phyloP scores from a whole-genome alignment of 2,888 invertebrate genomes.

The Xiphydria camelus region DNA sequence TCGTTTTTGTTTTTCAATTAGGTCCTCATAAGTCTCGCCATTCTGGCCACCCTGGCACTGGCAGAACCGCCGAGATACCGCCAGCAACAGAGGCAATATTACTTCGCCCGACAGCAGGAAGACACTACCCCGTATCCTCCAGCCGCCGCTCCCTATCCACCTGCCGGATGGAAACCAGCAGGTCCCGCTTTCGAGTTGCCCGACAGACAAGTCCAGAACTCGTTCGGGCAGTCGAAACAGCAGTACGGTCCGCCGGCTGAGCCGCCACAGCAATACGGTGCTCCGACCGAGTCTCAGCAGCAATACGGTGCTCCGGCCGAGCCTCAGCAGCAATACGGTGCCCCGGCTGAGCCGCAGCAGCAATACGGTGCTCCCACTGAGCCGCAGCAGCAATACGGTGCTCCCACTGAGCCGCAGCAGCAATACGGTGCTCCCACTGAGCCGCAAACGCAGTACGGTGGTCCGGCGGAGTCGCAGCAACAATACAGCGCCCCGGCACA shows the following conservation, averaged over 20 bases:
- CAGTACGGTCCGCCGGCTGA: constrained; percentile 54
- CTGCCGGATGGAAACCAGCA: constrained; percentile 58
- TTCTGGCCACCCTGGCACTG: constrained; percentile 53
- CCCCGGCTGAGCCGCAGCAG: constrained; percentile 19
- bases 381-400: constrained; percentile 27
- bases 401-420: constrained; percentile 16
- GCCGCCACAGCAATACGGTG: constrained; percentile 26
- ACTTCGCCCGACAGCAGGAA: constrained; percentile 49
- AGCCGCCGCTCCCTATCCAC: constrained; percentile 51
- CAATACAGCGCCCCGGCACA: constrained; percentile 1
- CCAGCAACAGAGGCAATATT: constrained; percentile 39
- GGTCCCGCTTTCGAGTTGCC: constrained; percentile 58
- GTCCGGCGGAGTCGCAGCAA: neutral
- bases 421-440: constrained; percentile 29
- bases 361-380: constrained; percentile 30
- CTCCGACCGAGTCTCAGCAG: constrained; percentile 21
- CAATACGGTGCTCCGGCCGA: constrained; percentile 26
- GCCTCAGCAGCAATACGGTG: constrained; percentile 32
- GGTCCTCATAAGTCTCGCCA: constrained; percentile 51
- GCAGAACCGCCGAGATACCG: constrained; percentile 58
- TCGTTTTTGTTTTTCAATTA: constrained; percentile 21
- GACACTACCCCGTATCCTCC: constrained; percentile 22
- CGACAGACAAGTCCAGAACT: constrained; percentile 34
- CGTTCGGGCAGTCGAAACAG: constrained; percentile 12
- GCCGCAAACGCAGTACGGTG: constrained; percentile 13